Evolutionary conservation across 1,140 invertebrate genomes (phyloP), one percentile per base, ranked within the genome.

Genomic region (Pseudomyrmex dendroicus): DNA sequence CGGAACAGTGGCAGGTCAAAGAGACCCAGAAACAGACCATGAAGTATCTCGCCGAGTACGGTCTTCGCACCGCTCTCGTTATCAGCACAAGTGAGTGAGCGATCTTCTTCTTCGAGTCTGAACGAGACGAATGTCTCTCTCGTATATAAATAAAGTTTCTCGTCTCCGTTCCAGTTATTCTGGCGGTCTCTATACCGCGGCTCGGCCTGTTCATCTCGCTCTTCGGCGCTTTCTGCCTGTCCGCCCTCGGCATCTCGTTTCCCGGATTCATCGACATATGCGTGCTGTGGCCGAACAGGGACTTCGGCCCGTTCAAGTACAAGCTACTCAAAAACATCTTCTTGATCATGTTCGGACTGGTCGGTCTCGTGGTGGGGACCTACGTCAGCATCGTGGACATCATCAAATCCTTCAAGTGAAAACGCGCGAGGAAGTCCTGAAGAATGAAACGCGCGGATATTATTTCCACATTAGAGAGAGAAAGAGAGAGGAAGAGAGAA

Each of bases 171-270:
- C 10, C 95, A 97, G 97, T 97, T 94, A 86, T 95, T 1, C 88
- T 98, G 72, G 98, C 97, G 2, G 95, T 96, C 15, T 93, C 95
- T 1, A 95, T 98, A 73, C 97, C 97, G 0, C 95, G 96, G 67
- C 94, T 99, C 62, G 97, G 97, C 20, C 94, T 98, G 1, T 96
- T 98, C 91, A 98, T 99, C 82, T 97, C 97, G 0, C 94, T 98
- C 57, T 97, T 98, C 73, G 98, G 98, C 17, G 97, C 98, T 0
- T 94, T 98, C 13, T 97, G 96, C 73, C 95, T 97, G 17, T 97
- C 97, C 5, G 96, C 97, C 12, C 95, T 98, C 25, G 97, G 97
- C 0, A 95, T 98, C 10, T 96, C 98, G 8, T 97, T 98, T 90
- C 98, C 98, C 13, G 97, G 97, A 1, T 92, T 98, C 22, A 97